Base-by-base conservation (phyloP, 2,113 vertebrate genomes). In the Callocephalon fimbriatum region DNA sequence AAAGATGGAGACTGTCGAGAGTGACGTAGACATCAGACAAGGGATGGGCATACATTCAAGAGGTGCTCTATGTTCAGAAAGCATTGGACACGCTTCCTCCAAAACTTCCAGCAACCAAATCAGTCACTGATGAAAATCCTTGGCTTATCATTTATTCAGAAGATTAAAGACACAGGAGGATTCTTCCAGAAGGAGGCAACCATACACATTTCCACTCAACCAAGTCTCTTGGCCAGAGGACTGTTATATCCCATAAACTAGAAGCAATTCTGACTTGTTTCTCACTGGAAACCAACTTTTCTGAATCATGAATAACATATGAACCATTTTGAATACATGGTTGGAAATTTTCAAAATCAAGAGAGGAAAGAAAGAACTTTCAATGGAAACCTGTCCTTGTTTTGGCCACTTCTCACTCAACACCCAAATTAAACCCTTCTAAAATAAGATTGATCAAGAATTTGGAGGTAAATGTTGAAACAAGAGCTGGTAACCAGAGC, bases 301-400 rank as follows among this genome's bases (percentile, higher is more conserved):
- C 74, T 73, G 58, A 40, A 58, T 21, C 31, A 13, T 1, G 72
- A 35, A 58, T 35, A 58, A 35, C 56, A 58, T 14, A n/a, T 15
- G 56, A 58, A n/a, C 22, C 56, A 35, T 35, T 58, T 32, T 35
- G 16, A 1, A 53, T 0, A 0, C 0, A 2, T 45, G 32, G 45
- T 4, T 80, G 35, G 45, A 86, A 65, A 63, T 45, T 35, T 53
- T 19, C 54, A 48, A 6, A 50, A n/a, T 35, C 54, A 47, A 40
- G 59, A 72, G 47, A 42, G 25, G 15, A 54, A 86, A 90, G 50
- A 73, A 66, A 9, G 11, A 76, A 40, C 15, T 86, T 58, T 16
- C 38, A n/a, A 10, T 4, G 7, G 68, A 51, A 78, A 54, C 20
- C 29, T 53, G 11, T 29, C 54, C 83, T 45, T 63, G n/a, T 22